Evolutionary conservation across 1,140 invertebrate species (phyloP).

Genomic region (Polypedilum vanderplanki): DNA sequence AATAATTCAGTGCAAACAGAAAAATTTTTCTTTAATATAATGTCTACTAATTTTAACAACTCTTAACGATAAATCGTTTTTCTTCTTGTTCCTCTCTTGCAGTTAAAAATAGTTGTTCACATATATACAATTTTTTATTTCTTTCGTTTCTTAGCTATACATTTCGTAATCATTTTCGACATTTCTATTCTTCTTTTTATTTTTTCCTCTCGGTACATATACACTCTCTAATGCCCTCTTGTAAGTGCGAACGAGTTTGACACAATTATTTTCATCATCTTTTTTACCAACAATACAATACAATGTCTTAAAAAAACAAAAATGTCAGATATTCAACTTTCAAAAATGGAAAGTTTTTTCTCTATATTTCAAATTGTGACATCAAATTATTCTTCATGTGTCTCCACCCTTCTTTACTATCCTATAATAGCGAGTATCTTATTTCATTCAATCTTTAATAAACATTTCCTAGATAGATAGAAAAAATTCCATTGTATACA

Average conservation of each 20-base stretch:
- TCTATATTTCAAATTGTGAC: too few species aligned
- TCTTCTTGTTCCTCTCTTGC: neutral
- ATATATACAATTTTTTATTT: neutral
- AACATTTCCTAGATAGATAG: too few species aligned
- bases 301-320: neutral
- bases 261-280: constrained; percentile 20
- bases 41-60: neutral
- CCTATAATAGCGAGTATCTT: too few species aligned
- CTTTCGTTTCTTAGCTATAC: neutral
- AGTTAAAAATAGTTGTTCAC: constrained; percentile 13
- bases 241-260: constrained; percentile 10
- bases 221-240: neutral
- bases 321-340: neutral
- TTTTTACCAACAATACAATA: neutral
- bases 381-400: too few species aligned
- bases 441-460: too few species aligned
- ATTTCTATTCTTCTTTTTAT: neutral
- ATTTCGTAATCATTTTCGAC: constrained; percentile 15
- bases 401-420: too few species aligned
- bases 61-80: constrained; percentile 4
- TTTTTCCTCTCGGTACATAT: neutral
- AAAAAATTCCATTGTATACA: too few species aligned
- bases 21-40: neutral
- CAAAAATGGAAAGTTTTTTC: constrained; percentile 9
- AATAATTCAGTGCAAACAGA: neutral